Percentiles rank a stretch among this genome's conserved stretches.
Conservation (phyloP, 2,797 vertebrate species). For the Gambelia wislizenii region DNA sequence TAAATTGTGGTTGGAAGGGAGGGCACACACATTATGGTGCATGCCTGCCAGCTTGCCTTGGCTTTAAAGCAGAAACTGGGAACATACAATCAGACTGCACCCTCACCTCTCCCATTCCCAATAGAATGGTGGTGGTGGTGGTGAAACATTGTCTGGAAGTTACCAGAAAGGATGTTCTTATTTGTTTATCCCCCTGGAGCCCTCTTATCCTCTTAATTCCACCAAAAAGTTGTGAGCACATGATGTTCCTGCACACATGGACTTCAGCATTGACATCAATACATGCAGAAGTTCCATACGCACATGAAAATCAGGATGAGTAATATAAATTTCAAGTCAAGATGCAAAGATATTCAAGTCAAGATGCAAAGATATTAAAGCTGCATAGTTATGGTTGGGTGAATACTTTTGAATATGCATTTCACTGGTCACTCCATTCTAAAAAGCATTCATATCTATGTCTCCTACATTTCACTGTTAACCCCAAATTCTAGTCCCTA, state of each 20-base stretch:
- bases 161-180: not conserved
- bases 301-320: not conserved
- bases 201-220: not conserved
- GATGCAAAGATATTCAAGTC: no score
- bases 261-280: not conserved
- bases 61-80: not conserved
- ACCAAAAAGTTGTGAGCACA: not conserved
- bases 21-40: no score
- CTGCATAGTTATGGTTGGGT: not conserved
- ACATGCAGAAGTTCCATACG: not conserved
- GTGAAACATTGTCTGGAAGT: not conserved
- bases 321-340: not conserved
- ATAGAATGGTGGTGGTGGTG: not conserved
- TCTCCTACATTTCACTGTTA: not conserved
- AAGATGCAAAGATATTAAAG: not conserved
- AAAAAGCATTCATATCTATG: not conserved
- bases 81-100: not conserved
- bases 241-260: not conserved
- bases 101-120: no score
- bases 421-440: not conserved
- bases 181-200: not conserved
- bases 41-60: not conserved
- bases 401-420: not conserved
- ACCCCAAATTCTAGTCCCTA: not conserved
- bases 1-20: not conserved